Evolutionary conservation across 37 sponge, comb jelly and placozoan genomes (phyloP).

Genomic region (Geodia barretti): DNA sequence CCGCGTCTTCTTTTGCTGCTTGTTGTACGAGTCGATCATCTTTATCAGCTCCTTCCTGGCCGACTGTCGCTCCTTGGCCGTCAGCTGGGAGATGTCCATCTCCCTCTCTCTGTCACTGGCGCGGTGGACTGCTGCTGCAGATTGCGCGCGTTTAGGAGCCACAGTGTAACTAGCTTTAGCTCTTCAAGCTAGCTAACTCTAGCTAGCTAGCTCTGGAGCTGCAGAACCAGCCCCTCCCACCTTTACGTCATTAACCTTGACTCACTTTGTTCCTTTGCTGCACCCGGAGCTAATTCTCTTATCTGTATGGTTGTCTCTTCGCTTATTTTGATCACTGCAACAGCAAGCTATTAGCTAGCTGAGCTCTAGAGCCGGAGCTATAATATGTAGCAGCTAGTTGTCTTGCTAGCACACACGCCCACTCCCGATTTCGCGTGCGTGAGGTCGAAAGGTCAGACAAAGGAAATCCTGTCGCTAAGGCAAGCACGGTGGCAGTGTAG

Average conservation of each 20-base stretch:
- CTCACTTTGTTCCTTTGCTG: too few species aligned
- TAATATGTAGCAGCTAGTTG: too few species aligned
- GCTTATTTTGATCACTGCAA: too few species aligned
- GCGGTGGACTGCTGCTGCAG: neutral
- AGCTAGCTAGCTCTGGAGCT: neutral
- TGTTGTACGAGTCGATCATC: slow-evolving; percentile 70
- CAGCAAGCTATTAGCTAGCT: too few species aligned
- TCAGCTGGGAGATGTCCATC: slow-evolving; percentile 50
- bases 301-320: too few species aligned
- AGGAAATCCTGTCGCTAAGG: neutral
- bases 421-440: neutral
- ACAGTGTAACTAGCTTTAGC: neutral
- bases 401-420: neutral
- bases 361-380: too few species aligned
- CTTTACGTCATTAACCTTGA: too few species aligned
- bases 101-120: neutral
- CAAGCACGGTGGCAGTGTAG: neutral
- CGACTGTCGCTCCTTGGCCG: slow-evolving; percentile 51
- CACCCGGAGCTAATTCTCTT: too few species aligned
- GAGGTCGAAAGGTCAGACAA: neutral
- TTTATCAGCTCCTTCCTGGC: slow-evolving; percentile 54
- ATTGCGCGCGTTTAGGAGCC: neutral
- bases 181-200: neutral
- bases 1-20: slow-evolving; percentile 34
- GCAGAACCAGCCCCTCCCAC: too few species aligned